Base-by-base conservation (phyloP, 2,888 invertebrate genomes). In the Ectemnius lituratus region DNA sequence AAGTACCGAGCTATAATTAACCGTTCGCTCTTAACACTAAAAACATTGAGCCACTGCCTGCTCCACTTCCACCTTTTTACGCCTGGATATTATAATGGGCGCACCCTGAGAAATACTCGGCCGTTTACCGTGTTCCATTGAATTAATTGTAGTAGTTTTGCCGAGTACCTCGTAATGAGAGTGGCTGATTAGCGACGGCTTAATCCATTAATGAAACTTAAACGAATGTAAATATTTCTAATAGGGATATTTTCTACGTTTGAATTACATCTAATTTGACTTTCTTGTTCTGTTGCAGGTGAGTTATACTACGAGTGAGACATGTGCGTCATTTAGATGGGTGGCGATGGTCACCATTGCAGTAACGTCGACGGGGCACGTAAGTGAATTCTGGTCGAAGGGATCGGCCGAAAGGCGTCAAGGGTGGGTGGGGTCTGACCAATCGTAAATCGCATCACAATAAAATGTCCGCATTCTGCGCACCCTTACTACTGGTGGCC, bases 401-500 rank as follows among this genome's bases (percentile, higher is more conserved):
- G 56, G 18, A 14, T 14, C 47, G 57, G 62, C 58, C 13, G 46
- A 60, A 47, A 49, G 45, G 57, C 66, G 37, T 13, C 64, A 59
- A 61, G 67, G 63, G 73, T 64, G 65, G 68, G 64, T 59, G 72
- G 37, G 37, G 69, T 78, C 68, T 61, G 76, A 78, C 78, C 75
- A 84, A 87, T 83, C 87, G 85, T 88, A 88, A 87, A 88, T 88
- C 84, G 84, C 81, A 79, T 79, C 78, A 79, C 82, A 81, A 85
- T 87, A 86, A 86, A 85, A 87, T 82, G 81, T 79, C 79, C 79
- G 74, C 75, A 74, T 76, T 78, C 77, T 62, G 68, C 66, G 68
- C 68, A 67, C 62, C 71, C 78, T 78, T 61, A 73, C 78, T 73
- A 72, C 59, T 69, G 62, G 23, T 63, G 18, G 59, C 59, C 59